Base-by-base conservation (phyloP, 2,113 vertebrate species). In the Urocolius indicus region DNA sequence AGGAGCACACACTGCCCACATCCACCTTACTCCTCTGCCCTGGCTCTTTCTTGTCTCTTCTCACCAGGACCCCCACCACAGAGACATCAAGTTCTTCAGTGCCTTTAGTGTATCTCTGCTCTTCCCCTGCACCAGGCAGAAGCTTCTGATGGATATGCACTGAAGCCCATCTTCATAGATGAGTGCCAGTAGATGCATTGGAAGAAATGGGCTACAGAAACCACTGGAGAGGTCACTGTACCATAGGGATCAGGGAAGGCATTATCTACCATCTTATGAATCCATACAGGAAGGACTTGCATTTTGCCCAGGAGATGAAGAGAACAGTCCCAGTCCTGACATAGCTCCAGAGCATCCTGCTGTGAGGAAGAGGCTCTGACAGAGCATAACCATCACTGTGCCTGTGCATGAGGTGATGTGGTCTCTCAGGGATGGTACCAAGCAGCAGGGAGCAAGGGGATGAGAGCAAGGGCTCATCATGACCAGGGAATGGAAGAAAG, bases 351-450 rank as follows among this genome's bases (percentile, higher is more conserved):
- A 88, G 29, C 32, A 36, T 10, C 65, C 73, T 45, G 21, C 57
- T 29, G 63, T 52, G 51, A 34, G 27, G 26, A 62, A 59, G 54
- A 45, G 20, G 26, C 34, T 66, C 30, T 75, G 78, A 26, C 45
- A 87, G 67, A 59, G 32, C 38, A 41, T 38, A 54, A 34, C 23
- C 23, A n/a, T 27, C 27, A n/a, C 3, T 6, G 9, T 32, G 10
- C 24, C 26, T 46, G 48, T 26, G 30, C 26, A 10, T 3, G 0
- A 32, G 49, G 12, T 52, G 8, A 48, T 2, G 17, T 1, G 1
- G 5, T 10, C 36, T n/a, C 27, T 16, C 12, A 3, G 16, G 18
- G 30, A 7, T 59, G 48, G 6, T 51, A 20, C 41, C 54, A 38
- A 23, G 16, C 49, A 62, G 10, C 41, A 57, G 54, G 18, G 4